Evolutionary conservation across 2,797 vertebrate genomes (phyloP).

Genomic region (Clarias platycephalus): DNA sequence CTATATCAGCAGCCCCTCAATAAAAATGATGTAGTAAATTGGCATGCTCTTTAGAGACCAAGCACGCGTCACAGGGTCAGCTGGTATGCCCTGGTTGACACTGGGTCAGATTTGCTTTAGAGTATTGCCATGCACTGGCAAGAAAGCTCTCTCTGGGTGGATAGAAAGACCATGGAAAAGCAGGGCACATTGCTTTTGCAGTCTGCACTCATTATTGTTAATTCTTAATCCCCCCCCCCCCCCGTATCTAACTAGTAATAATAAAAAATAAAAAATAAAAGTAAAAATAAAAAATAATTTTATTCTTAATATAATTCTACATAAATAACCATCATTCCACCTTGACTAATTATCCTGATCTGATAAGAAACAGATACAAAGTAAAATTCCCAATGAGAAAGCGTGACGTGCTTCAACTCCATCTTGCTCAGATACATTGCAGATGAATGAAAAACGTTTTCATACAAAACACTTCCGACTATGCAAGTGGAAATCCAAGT

Average conservation of each 20-base stretch:
- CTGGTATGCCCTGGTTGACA: not conserved
- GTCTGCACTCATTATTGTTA: not conserved
- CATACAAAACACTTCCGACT: not conserved
- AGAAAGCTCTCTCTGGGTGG: not conserved
- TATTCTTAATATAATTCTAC: too few species aligned
- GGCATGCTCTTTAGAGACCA: not conserved
- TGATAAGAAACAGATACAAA: not conserved
- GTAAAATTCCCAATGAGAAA: not conserved
- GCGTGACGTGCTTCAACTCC: not conserved
- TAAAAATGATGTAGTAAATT: not conserved
- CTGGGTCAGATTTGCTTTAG: not conserved
- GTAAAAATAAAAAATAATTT: too few species aligned
- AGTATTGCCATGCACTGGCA: not conserved
- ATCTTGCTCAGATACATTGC: not conserved
- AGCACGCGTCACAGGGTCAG: not conserved
- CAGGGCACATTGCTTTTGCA: not conserved
- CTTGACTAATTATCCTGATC: not conserved
- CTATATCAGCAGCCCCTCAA: not conserved
- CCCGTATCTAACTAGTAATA: too few species aligned
- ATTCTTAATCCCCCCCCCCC: not conserved
- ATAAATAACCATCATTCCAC: not conserved
- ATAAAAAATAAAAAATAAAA: too few species aligned
- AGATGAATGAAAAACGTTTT: constrained; percentile 7
- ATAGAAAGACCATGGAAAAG: not conserved
- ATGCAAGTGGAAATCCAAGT: not conserved